phyloP scores from a whole-genome alignment of 2,113 vertebrate genomes.

The Pristiophorus japonicus region DNA sequence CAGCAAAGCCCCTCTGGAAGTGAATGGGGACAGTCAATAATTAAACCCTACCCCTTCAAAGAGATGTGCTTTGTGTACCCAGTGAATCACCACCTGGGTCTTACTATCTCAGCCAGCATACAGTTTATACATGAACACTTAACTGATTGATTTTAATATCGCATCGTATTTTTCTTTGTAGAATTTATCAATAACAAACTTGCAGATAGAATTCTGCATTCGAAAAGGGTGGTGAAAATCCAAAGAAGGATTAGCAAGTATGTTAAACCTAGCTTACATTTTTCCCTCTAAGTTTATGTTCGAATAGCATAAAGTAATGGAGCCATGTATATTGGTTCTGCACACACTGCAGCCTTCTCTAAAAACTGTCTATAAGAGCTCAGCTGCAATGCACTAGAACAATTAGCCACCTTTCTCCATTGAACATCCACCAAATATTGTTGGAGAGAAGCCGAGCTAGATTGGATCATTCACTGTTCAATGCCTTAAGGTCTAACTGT shows the following conservation, averaged over 20 bases:
- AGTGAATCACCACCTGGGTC: too few species aligned
- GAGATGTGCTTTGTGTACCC: too few species aligned
- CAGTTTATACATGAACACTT: neutral
- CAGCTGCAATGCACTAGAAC: too few species aligned
- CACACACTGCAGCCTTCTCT: neutral
- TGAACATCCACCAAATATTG: too few species aligned
- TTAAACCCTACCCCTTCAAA: too few species aligned
- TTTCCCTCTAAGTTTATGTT: neutral
- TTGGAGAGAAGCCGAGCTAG: too few species aligned
- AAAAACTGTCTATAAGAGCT: neutral
- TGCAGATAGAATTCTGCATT: neutral
- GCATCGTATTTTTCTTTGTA: neutral
- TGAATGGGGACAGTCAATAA: too few species aligned
- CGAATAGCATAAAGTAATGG: neutral
- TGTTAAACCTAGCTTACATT: neutral
- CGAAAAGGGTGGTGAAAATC: neutral
- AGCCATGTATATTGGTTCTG: neutral
- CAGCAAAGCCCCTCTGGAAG: too few species aligned
- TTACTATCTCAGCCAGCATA: neutral
- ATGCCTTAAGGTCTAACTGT: too few species aligned
- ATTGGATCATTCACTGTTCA: too few species aligned
- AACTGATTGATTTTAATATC: neutral
- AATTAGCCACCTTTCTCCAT: neutral
- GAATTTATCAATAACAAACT: neutral
- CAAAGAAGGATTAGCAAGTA: neutral